phyloP scores from a whole-genome alignment of 2,797 vertebrate genomes.

The Hypotaenidia philippensis region DNA sequence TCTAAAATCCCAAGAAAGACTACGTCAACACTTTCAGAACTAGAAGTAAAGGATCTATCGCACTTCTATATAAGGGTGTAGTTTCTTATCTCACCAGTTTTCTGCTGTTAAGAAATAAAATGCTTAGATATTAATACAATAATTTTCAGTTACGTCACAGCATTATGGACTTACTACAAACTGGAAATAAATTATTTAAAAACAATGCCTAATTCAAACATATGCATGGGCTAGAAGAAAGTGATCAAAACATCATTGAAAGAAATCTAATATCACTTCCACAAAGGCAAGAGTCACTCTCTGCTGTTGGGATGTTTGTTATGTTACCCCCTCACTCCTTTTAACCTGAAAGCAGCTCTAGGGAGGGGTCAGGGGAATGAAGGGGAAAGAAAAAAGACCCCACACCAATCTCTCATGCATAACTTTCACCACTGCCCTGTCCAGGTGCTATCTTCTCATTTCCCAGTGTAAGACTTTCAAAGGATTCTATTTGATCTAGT shows the following conservation, averaged over 20 bases:
- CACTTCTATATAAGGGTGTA: background rate
- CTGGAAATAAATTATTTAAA: background rate
- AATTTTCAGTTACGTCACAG: background rate
- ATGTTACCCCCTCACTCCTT: background rate
- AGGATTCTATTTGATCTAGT: background rate
- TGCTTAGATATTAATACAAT: background rate
- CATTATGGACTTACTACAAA: background rate
- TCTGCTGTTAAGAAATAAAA: background rate
- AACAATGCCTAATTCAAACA: background rate
- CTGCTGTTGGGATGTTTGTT: background rate
- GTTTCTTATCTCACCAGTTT: background rate
- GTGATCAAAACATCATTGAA: background rate
- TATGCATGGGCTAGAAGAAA: background rate
- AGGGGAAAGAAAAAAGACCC: background rate
- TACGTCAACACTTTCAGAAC: conserved; percentile 17
- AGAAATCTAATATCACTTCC: background rate
- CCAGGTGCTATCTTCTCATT: background rate
- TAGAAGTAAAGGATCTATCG: conserved; percentile 8
- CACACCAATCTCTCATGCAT: background rate
- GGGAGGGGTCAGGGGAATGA: background rate
- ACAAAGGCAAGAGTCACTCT: background rate
- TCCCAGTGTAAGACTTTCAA: background rate
- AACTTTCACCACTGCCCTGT: background rate
- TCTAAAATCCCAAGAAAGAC: conserved; percentile 23
- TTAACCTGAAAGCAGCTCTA: background rate